Percentiles rank a stretch among this genome's conserved stretches.
These are phyloP conservation scores for Procambarus virginalis DNA, from an alignment of 1,140 invertebrate species.

Conservation along the genomic window DNA sequence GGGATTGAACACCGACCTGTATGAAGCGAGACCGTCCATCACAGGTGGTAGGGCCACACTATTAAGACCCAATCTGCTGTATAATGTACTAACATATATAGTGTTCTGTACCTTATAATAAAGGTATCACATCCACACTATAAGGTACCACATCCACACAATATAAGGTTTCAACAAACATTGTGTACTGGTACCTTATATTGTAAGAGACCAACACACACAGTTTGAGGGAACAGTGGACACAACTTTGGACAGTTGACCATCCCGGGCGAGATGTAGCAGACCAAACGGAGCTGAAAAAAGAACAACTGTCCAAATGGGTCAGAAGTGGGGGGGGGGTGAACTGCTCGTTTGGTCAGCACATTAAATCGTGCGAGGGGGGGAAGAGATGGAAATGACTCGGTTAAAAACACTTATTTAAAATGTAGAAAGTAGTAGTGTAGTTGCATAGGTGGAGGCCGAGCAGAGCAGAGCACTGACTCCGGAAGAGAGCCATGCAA, in stretches of 20 bases:
- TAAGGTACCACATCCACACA: no score
- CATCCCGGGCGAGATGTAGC: constrained; percentile 4
- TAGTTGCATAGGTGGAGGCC: not conserved
- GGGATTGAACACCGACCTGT: no score
- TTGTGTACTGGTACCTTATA: no score
- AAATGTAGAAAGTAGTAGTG: constrained; percentile 23
- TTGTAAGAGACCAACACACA: no score
- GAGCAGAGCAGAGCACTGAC: not conserved
- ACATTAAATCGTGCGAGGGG: constrained; percentile 38
- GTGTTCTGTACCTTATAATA: no score
- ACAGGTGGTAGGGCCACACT: no score
- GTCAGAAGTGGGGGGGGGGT: constrained; percentile 25
- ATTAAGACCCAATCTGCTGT: no score
- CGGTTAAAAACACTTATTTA: constrained; percentile 33
- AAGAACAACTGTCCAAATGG: constrained; percentile 23
- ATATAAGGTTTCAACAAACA: no score
- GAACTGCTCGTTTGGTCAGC: constrained; percentile 38
- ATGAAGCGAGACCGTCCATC: no score
- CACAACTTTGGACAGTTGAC: constrained; percentile 21
- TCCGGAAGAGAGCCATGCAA: no score
- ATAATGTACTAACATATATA: no score
- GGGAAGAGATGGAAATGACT: not conserved
- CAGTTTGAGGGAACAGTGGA: not conserved
- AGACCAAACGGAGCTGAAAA: constrained; percentile 36
- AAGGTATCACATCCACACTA: no score